Evolutionary conservation across 2,113 vertebrate species (phyloP).

Genomic region (Chloebia gouldiae): DNA sequence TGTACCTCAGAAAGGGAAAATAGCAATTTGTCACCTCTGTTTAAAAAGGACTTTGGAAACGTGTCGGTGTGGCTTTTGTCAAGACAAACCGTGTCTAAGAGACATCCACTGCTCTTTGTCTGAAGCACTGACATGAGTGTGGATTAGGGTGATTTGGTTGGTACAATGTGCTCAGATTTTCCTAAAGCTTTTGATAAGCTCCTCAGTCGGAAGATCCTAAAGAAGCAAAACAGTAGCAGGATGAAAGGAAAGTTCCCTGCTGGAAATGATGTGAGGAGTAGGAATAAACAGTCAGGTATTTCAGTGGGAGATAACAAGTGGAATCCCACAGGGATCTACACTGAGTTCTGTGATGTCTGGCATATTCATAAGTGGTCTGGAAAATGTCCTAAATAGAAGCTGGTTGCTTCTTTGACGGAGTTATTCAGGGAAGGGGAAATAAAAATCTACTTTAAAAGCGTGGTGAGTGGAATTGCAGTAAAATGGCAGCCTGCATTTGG

Average conservation of each 20-base stretch:
- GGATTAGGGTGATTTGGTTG: constrained; percentile 27
- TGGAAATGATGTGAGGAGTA: background rate
- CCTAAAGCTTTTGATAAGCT: constrained; percentile 26
- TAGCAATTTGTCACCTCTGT: background rate
- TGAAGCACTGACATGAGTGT: background rate
- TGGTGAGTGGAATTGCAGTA: background rate
- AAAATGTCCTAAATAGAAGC: background rate
- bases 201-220: background rate
- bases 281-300: background rate
- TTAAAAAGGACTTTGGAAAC: constrained; percentile 2
- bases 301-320: background rate
- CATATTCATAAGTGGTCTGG: background rate
- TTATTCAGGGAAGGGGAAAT: background rate
- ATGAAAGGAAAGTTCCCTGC: constrained; percentile 17
- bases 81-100: background rate
- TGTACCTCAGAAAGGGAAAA: background rate
- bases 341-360: background rate
- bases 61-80: background rate
- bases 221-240: background rate
- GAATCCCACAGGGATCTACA: background rate
- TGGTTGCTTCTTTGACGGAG: background rate
- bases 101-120: background rate
- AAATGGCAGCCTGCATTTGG: background rate
- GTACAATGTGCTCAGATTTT: background rate
- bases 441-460: background rate